Evolutionary conservation across 2,113 vertebrate genomes (phyloP), one percentile per base, ranked within the genome.

Genomic region (Actenoides hombroni): DNA sequence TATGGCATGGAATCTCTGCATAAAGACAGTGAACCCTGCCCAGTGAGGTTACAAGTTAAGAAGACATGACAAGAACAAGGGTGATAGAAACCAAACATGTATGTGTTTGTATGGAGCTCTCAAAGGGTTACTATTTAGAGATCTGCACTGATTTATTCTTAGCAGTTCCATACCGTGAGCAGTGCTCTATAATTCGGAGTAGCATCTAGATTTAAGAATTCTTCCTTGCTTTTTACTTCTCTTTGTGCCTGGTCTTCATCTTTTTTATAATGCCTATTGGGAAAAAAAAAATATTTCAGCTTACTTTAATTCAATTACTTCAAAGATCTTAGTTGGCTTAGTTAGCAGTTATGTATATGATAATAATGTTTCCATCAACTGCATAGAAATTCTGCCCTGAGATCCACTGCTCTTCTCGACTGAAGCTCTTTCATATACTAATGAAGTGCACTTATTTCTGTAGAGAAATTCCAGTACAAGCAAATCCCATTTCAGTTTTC

Each of bases 151-250:
- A 85, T 44, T 85, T 88, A 53, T 37, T 63, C 59, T 57, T 67
- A 75, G 65, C 26, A 90, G 63, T 92, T 88, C 71, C 97, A 40
- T 98, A 99, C 99, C 98, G 88, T 98, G 19, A 99, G 96, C 48
- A 99, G 96, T 25, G 98, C 96, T 97, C 95, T 98, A 37, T 98
- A 98, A 90, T 97, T 97, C 29, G 97, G 96, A 31, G 97, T 98
- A 20, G 96, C 89, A 87, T 95, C 97, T 31, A 95, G 63, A 79
- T 95, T 95, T 86, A 80, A 79, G 15, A 94, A 95, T 29, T 97
- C 95, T 37, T 93, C 95, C 40, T 94, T 91, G 53, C 54, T 81
- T 57, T 94, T 95, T 74, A 75, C 94, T 92, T 96, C 86, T 84
- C 86, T 95, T 79, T 97, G 96, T 65, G 76, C 81, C 65, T 92